These are phyloP conservation scores for Engystomops pustulosus DNA, from an alignment of 2,113 vertebrate genomes.

Conservation along the genomic window DNA sequence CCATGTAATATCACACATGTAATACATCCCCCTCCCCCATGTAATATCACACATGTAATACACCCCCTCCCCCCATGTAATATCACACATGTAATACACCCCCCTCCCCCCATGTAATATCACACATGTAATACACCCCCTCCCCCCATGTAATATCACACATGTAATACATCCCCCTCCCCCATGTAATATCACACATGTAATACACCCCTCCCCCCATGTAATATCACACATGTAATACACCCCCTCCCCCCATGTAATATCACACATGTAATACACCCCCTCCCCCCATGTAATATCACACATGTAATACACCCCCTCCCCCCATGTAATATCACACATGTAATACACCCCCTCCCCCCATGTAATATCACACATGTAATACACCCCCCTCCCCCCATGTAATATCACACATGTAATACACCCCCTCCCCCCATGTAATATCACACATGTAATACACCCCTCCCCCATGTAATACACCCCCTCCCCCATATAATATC, in stretches of 20 bases:
- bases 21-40: background rate
- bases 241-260: no score
- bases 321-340: background rate
- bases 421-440: no score
- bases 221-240: background rate
- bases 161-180: background rate
- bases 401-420: no score
- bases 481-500: background rate
- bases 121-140: no score
- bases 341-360: background rate
- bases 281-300: no score
- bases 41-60: background rate
- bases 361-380: background rate
- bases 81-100: conserved; percentile 7
- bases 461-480: background rate
- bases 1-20: background rate
- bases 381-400: no score
- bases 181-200: background rate
- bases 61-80: background rate
- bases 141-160: no score
- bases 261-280: no score
- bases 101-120: no score
- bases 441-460: background rate
- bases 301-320: background rate
- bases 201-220: background rate